Conservation (phyloP, 2,888 invertebrate genomes). For the Arctia plantaginis region DNA sequence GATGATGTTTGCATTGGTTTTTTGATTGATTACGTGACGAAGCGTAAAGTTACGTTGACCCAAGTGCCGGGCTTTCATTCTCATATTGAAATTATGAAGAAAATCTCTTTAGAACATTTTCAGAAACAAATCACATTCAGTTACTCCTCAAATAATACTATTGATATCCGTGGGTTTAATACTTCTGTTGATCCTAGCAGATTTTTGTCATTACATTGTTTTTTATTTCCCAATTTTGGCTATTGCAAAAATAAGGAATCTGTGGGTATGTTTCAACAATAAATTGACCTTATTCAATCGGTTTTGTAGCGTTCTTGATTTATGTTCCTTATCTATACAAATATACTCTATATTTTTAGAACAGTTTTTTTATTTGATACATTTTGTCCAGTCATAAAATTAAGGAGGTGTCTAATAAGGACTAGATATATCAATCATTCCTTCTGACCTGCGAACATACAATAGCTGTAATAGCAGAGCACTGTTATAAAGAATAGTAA, state of each 20-base stretch:
- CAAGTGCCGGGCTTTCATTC: constrained; percentile 14
- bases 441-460: too few relatives aligned
- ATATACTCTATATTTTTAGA: neutral
- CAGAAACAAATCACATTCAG: constrained; percentile 2
- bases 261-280: neutral
- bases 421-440: too few relatives aligned
- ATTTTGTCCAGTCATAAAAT: neutral
- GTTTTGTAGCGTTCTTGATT: neutral
- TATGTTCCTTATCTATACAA: neutral
- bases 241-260: neutral
- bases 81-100: constrained; percentile 7
- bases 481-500: too few relatives aligned
- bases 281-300: neutral
- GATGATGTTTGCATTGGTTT: constrained; percentile 14
- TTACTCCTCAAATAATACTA: neutral
- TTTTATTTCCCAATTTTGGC: constrained; percentile 6
- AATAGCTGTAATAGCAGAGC: too few relatives aligned
- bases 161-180: neutral
- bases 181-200: constrained; percentile 3
- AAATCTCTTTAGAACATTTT: neutral
- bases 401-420: too few relatives aligned
- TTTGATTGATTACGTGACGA: constrained; percentile 4
- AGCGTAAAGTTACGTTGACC: neutral
- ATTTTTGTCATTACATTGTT: constrained; percentile 17
- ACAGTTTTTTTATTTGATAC: neutral